Base-by-base conservation (phyloP, 2,113 vertebrate species). In the Vireo altiloquus region DNA sequence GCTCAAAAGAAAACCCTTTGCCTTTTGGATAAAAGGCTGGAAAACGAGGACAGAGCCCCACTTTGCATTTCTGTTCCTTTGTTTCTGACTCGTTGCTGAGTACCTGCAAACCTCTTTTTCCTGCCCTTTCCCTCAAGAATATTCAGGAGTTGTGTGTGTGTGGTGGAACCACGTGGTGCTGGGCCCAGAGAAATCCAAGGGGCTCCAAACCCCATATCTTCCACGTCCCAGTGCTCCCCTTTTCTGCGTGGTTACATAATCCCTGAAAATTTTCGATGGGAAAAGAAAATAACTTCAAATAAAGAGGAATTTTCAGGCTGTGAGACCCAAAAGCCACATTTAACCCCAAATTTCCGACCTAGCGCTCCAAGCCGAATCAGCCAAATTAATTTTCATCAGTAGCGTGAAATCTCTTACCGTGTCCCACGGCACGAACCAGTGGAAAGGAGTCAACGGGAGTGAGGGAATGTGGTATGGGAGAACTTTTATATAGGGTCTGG, bases 401-500 rank as follows among this genome's bases (percentile, higher is more conserved):
- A 53, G 23, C 42, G 2, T 1, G 61, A 47, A 70, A 74, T 49
- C 25, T 31, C 96, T 96, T 97, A 97, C 96, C 94, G 82, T 77
- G 94, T 96, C 94, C 95, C 94, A 83, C 85, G 2, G 88, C 92
- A 92, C 87, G 50, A 90, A 93, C 40, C 42, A 3, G 85, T 24
- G 59, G 75, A 65, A 42, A 77, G 95, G 57, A 77, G 40, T 69
- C 56, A 56, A 69, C 4, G 17, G 79, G 39, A 88, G 40, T 95
- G 89, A 88, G 64, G 64, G 83, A 64, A 50, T 2, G 20, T 4
- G 39, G 54, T 13, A 7, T 4, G 68, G 40, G 68, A 77, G 39
- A 86, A 88, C 92, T 94, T 96, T 95, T 97, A 96, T 97, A 97
- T 31, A 54, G 72, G 59, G 54, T 22, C 60, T 21, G 72, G 52